These are phyloP conservation scores for Cremastinae sp. DNA, from an alignment of 2,888 invertebrate genomes.

Conservation along the genomic window DNA sequence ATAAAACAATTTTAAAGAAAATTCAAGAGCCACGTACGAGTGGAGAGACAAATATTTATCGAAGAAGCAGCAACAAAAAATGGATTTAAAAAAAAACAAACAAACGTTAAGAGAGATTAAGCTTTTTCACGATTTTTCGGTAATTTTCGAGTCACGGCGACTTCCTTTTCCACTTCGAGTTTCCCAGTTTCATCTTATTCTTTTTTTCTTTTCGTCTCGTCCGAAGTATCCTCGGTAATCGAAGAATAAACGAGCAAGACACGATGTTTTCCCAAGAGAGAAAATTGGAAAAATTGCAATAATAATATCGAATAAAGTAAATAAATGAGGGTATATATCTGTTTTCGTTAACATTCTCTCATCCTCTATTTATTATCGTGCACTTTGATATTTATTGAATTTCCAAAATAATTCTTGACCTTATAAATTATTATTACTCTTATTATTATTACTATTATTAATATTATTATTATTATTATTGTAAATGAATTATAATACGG, in stretches of 20 bases:
- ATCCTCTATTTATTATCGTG: slow-evolving; percentile 63
- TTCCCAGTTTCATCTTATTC: slow-evolving; percentile 8
- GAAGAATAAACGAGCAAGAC: background rate
- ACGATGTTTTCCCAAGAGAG: slow-evolving; percentile 8
- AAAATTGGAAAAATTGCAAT: slow-evolving; percentile 7
- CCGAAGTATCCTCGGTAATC: background rate
- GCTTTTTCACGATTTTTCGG: slow-evolving; percentile 32
- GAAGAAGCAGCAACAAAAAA: background rate
- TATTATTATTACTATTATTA: slow-evolving; percentile 61
- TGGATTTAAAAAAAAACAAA: background rate
- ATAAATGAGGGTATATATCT: slow-evolving; percentile 53
- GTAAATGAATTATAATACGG: slow-evolving; percentile 68
- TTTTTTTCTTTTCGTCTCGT: slow-evolving; percentile 26
- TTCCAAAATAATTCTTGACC: slow-evolving; percentile 58
- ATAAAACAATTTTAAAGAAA: background rate
- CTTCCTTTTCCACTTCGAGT: background rate
- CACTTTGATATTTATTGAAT: slow-evolving; percentile 61
- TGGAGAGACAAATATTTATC: too few relatives aligned
- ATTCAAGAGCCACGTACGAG: slow-evolving; percentile 11
- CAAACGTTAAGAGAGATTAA: slow-evolving; percentile 8
- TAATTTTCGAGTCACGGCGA: background rate
- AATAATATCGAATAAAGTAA: slow-evolving; percentile 32
- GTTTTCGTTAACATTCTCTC: slow-evolving; percentile 64
- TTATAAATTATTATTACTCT: slow-evolving; percentile 65
- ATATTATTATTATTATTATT: slow-evolving; percentile 64